These are phyloP conservation scores for Brachyhypopomus gauderio DNA, from an alignment of 2,113 vertebrate genomes.

Conservation along the genomic window DNA sequence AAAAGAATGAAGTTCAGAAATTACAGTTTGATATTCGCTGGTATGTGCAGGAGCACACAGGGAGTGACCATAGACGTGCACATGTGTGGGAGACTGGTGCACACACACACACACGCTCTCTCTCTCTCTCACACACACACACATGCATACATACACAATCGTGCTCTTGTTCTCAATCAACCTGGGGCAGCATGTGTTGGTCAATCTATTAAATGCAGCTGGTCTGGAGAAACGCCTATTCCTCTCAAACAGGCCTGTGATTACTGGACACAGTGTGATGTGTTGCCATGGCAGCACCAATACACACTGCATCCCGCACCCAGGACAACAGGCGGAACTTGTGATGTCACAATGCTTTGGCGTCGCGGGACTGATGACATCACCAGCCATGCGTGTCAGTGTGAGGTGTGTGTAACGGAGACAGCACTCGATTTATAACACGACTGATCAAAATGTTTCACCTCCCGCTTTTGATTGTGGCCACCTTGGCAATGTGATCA, in stretches of 20 bases:
- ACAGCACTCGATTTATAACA: background rate
- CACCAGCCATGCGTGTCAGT: background rate
- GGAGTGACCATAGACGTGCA: slow-evolving; percentile 54
- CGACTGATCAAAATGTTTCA: background rate
- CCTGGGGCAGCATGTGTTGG: no score
- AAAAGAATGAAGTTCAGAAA: slow-evolving; percentile 42
- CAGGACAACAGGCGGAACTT: no score
- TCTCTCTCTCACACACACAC: background rate
- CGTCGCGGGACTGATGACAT: background rate
- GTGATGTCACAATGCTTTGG: background rate
- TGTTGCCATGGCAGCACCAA: no score
- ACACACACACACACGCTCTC: background rate
- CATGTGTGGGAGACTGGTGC: slow-evolving; percentile 3
- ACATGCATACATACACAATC: background rate
- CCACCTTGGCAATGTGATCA: background rate
- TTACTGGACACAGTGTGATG: no score
- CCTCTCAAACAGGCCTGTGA: no score
- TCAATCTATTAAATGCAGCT: no score
- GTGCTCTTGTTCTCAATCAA: no score
- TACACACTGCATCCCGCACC: no score
- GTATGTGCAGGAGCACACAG: slow-evolving; percentile 26
- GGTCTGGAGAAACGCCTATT: no score
- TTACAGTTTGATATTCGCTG: slow-evolving; percentile 48
- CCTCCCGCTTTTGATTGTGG: background rate
- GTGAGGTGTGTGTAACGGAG: background rate